phyloP scores from a whole-genome alignment of 2,888 invertebrate species.

The Scaptomyza cyrtandrae region DNA sequence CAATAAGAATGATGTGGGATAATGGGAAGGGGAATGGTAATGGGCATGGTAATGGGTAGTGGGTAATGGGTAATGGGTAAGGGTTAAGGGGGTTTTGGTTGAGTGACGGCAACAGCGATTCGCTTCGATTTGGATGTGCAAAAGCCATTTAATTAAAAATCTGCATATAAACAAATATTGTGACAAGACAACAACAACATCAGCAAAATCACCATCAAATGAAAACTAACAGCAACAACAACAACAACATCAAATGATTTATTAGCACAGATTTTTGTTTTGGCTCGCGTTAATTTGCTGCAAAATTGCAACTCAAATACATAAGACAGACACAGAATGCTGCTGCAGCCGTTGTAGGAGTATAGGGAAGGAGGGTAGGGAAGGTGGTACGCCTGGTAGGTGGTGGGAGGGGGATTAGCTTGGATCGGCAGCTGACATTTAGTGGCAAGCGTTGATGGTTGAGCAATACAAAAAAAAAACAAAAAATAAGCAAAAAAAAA shows the following conservation, averaged over 20 bases:
- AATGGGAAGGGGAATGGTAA: slow-evolving; percentile 2
- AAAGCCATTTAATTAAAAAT: slow-evolving; percentile 75
- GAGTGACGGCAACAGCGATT: slow-evolving; percentile 75
- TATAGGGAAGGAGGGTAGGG: neutral
- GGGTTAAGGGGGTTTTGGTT: slow-evolving; percentile 26
- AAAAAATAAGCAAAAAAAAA: slow-evolving; percentile 25
- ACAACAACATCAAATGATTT: slow-evolving; percentile 75
- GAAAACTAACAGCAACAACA: slow-evolving; percentile 27
- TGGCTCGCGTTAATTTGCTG: slow-evolving; percentile 75
- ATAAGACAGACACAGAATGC: slow-evolving; percentile 43
- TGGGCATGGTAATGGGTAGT: slow-evolving; percentile 14
- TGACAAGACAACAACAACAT: slow-evolving; percentile 54
- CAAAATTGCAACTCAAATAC: slow-evolving; percentile 28
- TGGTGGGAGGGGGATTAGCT: neutral
- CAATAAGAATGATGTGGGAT: slow-evolving; percentile 16
- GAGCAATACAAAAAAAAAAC: slow-evolving; percentile 17
- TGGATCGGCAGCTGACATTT: slow-evolving; percentile 74
- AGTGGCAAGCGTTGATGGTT: slow-evolving; percentile 78
- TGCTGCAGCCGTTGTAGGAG: slow-evolving; percentile 15
- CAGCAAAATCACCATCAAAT: slow-evolving; percentile 43
- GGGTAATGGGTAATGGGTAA: slow-evolving; percentile 13
- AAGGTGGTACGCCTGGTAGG: too few species aligned
- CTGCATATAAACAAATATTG: slow-evolving; percentile 73
- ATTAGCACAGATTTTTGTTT: slow-evolving; percentile 68
- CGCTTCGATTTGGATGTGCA: slow-evolving; percentile 62